A percentile compares a stretch with the other conserved stretches of the same genome.
Conservation (phyloP, 2,797 vertebrate genomes). For the Thunnus albacares region DNA sequence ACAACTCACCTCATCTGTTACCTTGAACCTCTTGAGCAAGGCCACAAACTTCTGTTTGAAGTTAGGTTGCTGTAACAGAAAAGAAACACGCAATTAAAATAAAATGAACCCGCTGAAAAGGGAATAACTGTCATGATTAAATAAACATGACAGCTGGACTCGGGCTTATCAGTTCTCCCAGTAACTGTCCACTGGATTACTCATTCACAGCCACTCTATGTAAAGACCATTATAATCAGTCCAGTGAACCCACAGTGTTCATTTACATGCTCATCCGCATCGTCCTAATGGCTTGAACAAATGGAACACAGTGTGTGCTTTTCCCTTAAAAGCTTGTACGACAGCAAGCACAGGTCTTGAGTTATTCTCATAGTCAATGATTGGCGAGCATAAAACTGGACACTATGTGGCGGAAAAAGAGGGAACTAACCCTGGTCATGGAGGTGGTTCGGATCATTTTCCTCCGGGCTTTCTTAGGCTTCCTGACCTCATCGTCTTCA, state of each 20-base stretch:
- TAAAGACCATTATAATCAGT: constrained; percentile 74
- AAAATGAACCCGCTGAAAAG: constrained; percentile 1
- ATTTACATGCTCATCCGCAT: constrained; percentile 74
- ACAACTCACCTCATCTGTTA: constrained; percentile 88
- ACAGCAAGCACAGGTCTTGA: constrained; percentile 55
- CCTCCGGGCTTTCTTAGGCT: constrained; percentile 88
- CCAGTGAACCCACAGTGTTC: constrained; percentile 68
- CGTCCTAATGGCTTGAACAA: constrained; percentile 77
- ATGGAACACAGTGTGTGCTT: constrained; percentile 63
- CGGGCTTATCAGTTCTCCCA: constrained; percentile 58
- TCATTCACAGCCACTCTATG: constrained; percentile 72
- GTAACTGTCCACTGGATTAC: constrained; percentile 71
- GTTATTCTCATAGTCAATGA: constrained; percentile 67
- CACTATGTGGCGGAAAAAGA: background rate
- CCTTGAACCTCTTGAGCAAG: constrained; percentile 90
- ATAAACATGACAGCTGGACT: constrained; percentile 60
- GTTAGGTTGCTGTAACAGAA: constrained; percentile 86
- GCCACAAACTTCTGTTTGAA: constrained; percentile 92
- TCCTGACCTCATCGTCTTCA: constrained; percentile 89
- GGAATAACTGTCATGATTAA: constrained; percentile 34
- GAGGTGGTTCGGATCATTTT: constrained; percentile 90
- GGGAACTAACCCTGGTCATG: constrained; percentile 86
- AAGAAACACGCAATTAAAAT: constrained; percentile 17
- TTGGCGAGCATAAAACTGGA: constrained; percentile 49
- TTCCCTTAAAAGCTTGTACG: constrained; percentile 70